Base-by-base conservation (phyloP, 1,140 invertebrate genomes). In the Drosophila watanabei region DNA sequence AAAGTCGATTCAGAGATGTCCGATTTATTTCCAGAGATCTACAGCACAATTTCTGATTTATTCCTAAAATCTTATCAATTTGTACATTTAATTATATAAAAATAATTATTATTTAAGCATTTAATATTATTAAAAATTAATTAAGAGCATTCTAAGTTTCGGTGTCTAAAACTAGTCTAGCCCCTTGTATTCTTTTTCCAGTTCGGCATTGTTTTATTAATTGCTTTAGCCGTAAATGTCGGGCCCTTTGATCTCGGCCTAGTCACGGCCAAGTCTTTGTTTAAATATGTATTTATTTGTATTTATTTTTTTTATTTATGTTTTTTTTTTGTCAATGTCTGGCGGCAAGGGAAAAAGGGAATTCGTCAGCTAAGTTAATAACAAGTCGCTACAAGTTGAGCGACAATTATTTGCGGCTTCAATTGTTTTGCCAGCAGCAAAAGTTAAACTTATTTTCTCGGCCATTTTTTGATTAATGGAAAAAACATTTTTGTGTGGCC, bases 341-440 rank as follows among this genome's bases (percentile, higher is more conserved):
- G 75, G 45, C 59, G 79, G 73, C 65, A 62, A 71, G 51, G 58
- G 76, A 51, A 63, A 61, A 60, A 62, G 58, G 70, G 61, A 80
- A 89, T 81, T 84, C 80, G 81, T 81, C 73, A 89, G 75, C 73
- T 72, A 81, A 79, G 84, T 85, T 88, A 88, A 88, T 84, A 88
- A 85, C 84, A 84, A 81, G 77, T 71, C 73, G 78, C 56, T 52
- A 72, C 75, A 69, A 61, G 69, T 62, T 75, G 69, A 82, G 60
- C 65, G 66, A 69, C 77, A 89, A 87, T 83, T 79, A 83, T 79
- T 80, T 82, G 76, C 70, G 64, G 70, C 68, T 77, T 80, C 84
- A 88, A 89, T 89, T 89, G 85, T 78, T 78, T 80, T 77, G 64
- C 43, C 69, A 78, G 45, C 51, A 65, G 51, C 83, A 63, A 71